Evolutionary conservation across 1,140 invertebrate species (phyloP), one percentile per base, ranked within the genome.

Genomic region (Drosophila repletoides): DNA sequence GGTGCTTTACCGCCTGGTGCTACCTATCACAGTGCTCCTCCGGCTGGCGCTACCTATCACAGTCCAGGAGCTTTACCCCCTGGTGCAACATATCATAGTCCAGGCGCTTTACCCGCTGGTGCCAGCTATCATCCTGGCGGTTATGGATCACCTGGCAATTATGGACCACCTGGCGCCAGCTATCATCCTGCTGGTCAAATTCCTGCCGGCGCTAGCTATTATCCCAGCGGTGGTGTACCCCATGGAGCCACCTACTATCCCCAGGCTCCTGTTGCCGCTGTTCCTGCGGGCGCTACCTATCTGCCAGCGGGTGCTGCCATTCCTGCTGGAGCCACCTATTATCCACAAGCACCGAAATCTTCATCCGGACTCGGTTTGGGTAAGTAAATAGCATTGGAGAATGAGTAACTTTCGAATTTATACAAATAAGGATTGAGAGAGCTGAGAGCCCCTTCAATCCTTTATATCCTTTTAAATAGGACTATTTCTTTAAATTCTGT

Each of bases 221-320:
- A 66, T 31, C 81, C 84, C 0, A 41, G 48, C 2, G 79, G 65
- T 0, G 73, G 46, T 24, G 41, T 84, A 7, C 81, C 87, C 3
- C 68, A 69, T 1, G 81, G 86, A 17, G 76, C 87, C 15, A 72
- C 72, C 6, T 89, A 89, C 53, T 81, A 89, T 53, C 86, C 84
- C 2, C 76, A 74, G 38, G 71, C 59, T 7, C 81, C 73, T 9
- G 48, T 65, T 5, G 58, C 49, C 19, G 52, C 41, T 15, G 24
- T 74, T 9, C 87, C 87, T 4, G 48, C 76, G 1, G 84, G 84
- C 4, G 84, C 84, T n/a, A 79, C 76, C 1, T 86, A 58, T 53
- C 26, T 84, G 58, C 76, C 86, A 5, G 71, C 86, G 0, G 87
- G 87, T 17, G 77, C 76, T 45, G 73, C 74, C 0, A 26, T 89